A percentile compares a stretch with the other conserved stretches of the same genome.
These are phyloP conservation scores for Scomberomorus guttatus DNA, from an alignment of 2,797 vertebrate species.

Conservation along the genomic window DNA sequence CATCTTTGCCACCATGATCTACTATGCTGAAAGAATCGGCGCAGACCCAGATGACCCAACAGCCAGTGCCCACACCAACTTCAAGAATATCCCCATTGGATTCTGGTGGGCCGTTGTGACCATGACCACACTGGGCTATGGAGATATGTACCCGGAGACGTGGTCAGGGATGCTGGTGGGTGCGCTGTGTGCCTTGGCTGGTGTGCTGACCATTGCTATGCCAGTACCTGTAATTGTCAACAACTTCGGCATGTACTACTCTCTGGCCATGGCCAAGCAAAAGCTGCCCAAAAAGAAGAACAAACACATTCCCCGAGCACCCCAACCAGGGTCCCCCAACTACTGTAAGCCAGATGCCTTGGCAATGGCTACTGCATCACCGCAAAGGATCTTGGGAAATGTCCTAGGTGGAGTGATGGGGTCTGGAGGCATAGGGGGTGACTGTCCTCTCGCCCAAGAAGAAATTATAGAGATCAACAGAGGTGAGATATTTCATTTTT, in stretches of 20 bases:
- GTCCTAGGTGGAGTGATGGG: conserved; percentile 97
- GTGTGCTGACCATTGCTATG: conserved; percentile 99
- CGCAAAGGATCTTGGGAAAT: conserved; percentile 92
- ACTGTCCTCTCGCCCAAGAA: conserved; percentile 94
- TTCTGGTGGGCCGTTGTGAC: conserved; percentile 99
- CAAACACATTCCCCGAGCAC: conserved; percentile 98
- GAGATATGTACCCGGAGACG: conserved; percentile 99
- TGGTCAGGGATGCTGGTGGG: conserved; percentile 99
- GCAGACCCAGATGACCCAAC: conserved; percentile 96
- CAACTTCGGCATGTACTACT: conserved; percentile 99
- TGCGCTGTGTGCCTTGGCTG: conserved; percentile 96
- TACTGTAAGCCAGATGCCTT: conserved; percentile 99
- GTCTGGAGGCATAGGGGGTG: conserved; percentile 87
- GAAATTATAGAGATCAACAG: conserved; percentile 97
- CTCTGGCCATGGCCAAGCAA: conserved; percentile 99
- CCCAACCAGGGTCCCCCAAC: conserved; percentile 98
- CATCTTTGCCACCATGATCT: conserved; percentile 99
- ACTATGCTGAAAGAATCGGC: conserved; percentile 98
- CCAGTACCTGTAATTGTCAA: conserved; percentile 99
- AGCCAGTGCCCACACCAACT: conserved; percentile 95
- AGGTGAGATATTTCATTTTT: conserved; percentile 80
- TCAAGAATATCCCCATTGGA: conserved; percentile 99
- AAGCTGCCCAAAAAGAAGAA: conserved; percentile 99
- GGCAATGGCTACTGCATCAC: conserved; percentile 98
- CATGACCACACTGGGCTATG: conserved; percentile 99